These are phyloP conservation scores for Eolophus roseicapilla DNA, from an alignment of 2,113 vertebrate species.

Conservation along the genomic window DNA sequence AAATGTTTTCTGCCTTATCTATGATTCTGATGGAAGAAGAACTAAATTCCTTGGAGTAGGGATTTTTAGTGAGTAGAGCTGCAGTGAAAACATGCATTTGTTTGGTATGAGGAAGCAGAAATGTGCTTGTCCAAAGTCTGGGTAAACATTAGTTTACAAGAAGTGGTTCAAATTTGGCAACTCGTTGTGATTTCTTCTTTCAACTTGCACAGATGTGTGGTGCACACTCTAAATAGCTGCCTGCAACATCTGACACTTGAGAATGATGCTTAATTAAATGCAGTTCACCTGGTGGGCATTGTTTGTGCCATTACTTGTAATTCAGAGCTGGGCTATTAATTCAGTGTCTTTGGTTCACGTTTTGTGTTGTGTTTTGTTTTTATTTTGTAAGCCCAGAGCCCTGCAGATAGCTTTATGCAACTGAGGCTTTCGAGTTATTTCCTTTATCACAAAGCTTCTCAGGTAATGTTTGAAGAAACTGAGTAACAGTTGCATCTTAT, in stretches of 20 bases:
- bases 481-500: neutral
- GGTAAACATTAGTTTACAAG: neutral
- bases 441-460: neutral
- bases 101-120: neutral
- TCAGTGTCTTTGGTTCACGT: neutral
- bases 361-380: neutral
- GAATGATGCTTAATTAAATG: slow-evolving; percentile 8
- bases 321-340: neutral
- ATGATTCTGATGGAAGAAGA: neutral
- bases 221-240: neutral
- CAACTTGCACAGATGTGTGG: rapidly evolving
- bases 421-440: neutral
- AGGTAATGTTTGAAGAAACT: neutral
- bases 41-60: neutral
- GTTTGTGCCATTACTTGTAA: slow-evolving; percentile 11
- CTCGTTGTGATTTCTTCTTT: neutral
- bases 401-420: neutral
- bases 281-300: neutral
- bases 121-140: neutral
- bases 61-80: neutral
- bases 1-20: neutral
- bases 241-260: slow-evolving; percentile 30
- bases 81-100: neutral
- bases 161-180: neutral
- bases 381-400: neutral